These are phyloP conservation scores for Osmoderma eremita DNA, from an alignment of 2,888 invertebrate genomes.

Conservation along the genomic window DNA sequence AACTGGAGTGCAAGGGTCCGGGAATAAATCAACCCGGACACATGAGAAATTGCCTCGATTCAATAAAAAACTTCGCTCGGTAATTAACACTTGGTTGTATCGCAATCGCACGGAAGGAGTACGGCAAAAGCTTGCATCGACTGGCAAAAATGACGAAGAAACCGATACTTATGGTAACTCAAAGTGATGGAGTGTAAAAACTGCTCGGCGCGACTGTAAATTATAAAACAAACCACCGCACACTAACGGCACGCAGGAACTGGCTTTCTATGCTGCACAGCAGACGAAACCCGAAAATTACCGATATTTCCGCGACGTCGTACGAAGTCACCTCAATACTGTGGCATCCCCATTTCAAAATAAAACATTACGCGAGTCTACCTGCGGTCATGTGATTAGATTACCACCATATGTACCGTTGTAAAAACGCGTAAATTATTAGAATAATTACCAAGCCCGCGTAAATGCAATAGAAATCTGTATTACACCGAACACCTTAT, in stretches of 20 bases:
- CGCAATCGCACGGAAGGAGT: not conserved
- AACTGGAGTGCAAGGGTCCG: conserved; percentile 21
- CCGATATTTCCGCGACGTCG: conserved; percentile 48
- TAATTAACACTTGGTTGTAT: conserved; percentile 7
- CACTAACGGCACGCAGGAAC: conserved; percentile 54
- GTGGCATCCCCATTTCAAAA: conserved; percentile 40
- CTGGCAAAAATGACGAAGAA: conserved; percentile 18
- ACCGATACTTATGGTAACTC: conserved; percentile 22
- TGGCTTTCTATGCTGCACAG: conserved; percentile 56
- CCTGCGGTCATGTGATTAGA: conserved; percentile 35
- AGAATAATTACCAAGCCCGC: conserved; percentile 9
- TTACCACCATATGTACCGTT: conserved; percentile 10
- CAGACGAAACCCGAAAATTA: conserved; percentile 57
- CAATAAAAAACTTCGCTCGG: conserved; percentile 14
- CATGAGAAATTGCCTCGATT: conserved; percentile 31
- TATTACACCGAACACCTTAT: not conserved
- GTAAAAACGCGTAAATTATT: conserved; percentile 27
- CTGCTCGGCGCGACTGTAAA: conserved; percentile 25
- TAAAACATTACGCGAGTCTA: conserved; percentile 37
- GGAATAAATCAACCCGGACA: conserved; percentile 42
- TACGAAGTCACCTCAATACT: conserved; percentile 46
- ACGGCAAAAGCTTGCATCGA: conserved; percentile 4
- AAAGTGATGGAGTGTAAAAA: conserved; percentile 27
- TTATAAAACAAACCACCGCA: conserved; percentile 43
- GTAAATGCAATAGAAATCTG: not conserved